Conservation (phyloP, 2,888 invertebrate species). For the Pristionchus maxplancki region DNA sequence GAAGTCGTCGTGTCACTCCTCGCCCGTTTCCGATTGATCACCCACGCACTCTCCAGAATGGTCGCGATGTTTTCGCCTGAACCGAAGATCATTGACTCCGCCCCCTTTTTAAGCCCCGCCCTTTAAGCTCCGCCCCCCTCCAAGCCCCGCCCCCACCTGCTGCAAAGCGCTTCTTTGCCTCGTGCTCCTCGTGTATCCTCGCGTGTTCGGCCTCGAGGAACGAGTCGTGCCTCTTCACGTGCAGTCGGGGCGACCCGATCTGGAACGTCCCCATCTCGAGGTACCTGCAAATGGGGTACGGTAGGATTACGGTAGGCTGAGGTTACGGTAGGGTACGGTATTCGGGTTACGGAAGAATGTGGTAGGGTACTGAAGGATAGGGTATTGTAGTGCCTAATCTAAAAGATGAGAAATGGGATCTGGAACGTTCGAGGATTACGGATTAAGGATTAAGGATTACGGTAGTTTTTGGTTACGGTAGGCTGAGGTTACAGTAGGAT, state of each 20-base stretch:
- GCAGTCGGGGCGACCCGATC: conserved; percentile 67
- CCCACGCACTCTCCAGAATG: conserved; percentile 40
- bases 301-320: not conserved
- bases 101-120: not conserved
- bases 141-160: not conserved
- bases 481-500: too few species aligned
- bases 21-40: not conserved
- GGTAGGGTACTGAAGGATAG: too few species aligned
- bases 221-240: conserved; percentile 36
- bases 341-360: not conserved
- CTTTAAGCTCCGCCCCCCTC: too few species aligned
- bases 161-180: conserved; percentile 25
- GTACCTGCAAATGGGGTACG: conserved; percentile 59
- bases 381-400: too few species aligned
- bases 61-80: conserved; percentile 28
- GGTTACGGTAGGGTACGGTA: not conserved
- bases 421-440: too few species aligned
- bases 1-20: conserved; percentile 12
- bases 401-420: too few species aligned
- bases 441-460: too few species aligned
- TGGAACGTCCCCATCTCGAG: conserved; percentile 75
- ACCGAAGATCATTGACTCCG: too few species aligned
- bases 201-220: conserved; percentile 1
- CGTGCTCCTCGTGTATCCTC: not conserved
- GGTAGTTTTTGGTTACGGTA: too few species aligned